Evolutionary conservation across 2,888 invertebrate species (phyloP).

Genomic region (Tridacna crocea): DNA sequence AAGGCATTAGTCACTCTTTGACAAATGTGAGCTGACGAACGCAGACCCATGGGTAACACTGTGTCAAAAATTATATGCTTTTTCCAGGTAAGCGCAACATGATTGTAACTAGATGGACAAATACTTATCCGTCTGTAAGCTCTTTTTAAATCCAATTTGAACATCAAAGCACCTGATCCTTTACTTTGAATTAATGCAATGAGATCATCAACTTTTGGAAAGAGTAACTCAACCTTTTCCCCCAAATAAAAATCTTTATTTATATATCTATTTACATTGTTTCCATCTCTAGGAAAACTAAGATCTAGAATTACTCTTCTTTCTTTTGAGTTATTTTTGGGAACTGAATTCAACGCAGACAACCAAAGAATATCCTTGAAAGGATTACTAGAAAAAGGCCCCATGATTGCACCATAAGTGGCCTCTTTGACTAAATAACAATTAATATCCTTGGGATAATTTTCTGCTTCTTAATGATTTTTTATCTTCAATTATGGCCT

Average conservation of each 20-base stretch:
- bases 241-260: not conserved
- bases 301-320: not conserved
- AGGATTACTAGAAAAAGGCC: not conserved
- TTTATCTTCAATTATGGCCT: not conserved
- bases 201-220: not conserved
- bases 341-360: not conserved
- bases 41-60: slow-evolving; percentile 27
- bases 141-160: not conserved
- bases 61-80: not conserved
- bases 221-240: not conserved
- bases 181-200: slow-evolving; percentile 1
- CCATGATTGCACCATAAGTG: not conserved
- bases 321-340: not conserved
- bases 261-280: slow-evolving; percentile 5
- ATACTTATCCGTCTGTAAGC: slow-evolving; percentile 5
- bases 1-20: slow-evolving; percentile 30
- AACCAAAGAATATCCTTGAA: not conserved
- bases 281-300: not conserved
- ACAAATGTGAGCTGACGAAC: slow-evolving; percentile 31
- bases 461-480: not conserved
- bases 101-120: slow-evolving; percentile 5
- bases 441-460: not conserved
- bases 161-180: not conserved
- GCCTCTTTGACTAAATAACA: not conserved
- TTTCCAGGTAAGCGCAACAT: not conserved